These are phyloP conservation scores for Nipponia nippon DNA, from an alignment of 2,113 vertebrate genomes.

Conservation along the genomic window DNA sequence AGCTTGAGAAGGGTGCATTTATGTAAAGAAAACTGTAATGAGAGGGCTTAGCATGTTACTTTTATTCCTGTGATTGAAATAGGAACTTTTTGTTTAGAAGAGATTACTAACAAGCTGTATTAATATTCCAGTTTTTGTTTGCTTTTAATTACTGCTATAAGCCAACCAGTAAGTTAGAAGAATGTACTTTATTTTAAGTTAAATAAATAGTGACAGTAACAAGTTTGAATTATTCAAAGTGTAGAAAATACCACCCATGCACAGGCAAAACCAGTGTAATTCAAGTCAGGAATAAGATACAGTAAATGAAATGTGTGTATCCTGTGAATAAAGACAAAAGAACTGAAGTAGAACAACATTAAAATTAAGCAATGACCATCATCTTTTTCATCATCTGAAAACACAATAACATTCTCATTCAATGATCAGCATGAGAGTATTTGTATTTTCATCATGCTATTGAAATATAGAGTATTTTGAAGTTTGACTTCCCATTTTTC, in stretches of 20 bases:
- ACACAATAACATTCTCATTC: background rate
- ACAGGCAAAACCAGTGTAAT: constrained; percentile 20
- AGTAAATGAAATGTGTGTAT: background rate
- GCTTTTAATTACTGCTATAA: constrained; percentile 10
- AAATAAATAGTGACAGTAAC: constrained; percentile 48
- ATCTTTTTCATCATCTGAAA: background rate
- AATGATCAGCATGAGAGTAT: background rate
- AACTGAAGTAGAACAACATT: background rate
- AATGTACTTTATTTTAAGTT: constrained; percentile 57
- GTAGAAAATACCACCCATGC: constrained; percentile 39
- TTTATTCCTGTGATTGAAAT: background rate
- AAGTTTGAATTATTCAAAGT: constrained; percentile 30
- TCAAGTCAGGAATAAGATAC: constrained; percentile 13
- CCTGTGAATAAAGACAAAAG: constrained; percentile 2
- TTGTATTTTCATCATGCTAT: background rate
- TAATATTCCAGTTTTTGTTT: background rate
- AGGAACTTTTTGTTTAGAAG: background rate
- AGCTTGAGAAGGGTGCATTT: background rate
- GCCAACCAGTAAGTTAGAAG: background rate
- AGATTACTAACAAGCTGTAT: background rate
- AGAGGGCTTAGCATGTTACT: background rate
- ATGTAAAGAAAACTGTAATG: background rate
- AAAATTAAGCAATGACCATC: background rate
- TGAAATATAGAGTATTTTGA: background rate
- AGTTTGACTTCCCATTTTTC: background rate